Conservation (phyloP, 2,888 invertebrate genomes). For the Argyresthia goedartella region DNA sequence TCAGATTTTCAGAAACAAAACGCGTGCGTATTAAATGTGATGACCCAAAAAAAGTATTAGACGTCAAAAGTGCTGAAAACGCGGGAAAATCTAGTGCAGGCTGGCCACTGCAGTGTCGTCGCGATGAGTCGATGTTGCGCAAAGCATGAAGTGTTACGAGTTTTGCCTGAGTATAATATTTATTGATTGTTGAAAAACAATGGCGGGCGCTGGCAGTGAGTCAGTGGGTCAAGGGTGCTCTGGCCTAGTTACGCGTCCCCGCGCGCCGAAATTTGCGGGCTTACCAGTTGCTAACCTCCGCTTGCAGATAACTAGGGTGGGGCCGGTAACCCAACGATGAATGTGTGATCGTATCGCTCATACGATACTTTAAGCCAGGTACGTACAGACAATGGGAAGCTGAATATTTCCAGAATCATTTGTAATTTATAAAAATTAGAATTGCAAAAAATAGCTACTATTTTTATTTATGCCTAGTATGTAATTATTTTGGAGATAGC, state of each 20-base stretch:
- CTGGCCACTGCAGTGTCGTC: constrained; percentile 22
- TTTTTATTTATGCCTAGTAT: too few species aligned
- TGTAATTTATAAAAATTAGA: too few species aligned
- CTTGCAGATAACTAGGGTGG: not conserved
- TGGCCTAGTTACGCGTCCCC: constrained; percentile 59
- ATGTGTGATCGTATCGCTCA: not conserved
- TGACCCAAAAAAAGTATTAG: not conserved
- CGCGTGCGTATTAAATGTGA: not conserved
- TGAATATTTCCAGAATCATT: too few species aligned
- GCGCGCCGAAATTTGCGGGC: constrained; percentile 65
- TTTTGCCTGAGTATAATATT: constrained; percentile 59
- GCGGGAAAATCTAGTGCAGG: constrained; percentile 29
- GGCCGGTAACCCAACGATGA: not conserved
- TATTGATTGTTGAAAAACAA: constrained; percentile 70
- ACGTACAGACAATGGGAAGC: too few species aligned
- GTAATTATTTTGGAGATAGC: too few species aligned
- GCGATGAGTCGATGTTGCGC: constrained; percentile 50
- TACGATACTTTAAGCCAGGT: too few species aligned
- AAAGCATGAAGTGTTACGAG: constrained; percentile 41
- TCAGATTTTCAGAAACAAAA: too few species aligned
- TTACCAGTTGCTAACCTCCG: constrained; percentile 56
- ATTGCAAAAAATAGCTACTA: too few species aligned
- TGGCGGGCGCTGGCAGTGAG: constrained; percentile 62
- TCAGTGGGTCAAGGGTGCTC: constrained; percentile 66
- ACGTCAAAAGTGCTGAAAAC: constrained; percentile 1